Percentiles rank a stretch among this genome's conserved stretches.
phyloP scores from a whole-genome alignment of 1,140 invertebrate genomes.

The Bombus balteatus region DNA sequence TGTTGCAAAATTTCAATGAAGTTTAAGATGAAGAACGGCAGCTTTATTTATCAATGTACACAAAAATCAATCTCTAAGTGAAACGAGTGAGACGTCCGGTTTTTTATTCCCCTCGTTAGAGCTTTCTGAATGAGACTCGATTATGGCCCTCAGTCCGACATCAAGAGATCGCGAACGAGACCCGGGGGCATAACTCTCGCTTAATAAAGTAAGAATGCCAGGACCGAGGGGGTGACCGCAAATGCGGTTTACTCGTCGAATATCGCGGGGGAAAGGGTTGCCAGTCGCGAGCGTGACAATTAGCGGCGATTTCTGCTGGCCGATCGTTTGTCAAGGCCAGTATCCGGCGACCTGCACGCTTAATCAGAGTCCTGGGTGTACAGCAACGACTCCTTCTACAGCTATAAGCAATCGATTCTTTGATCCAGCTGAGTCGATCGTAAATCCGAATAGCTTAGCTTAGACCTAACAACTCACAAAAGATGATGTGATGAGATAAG shows the following conservation, averaged over 20 bases:
- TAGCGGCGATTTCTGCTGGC: conserved; percentile 59
- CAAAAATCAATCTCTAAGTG: not conserved
- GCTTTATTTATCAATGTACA: too few relatives aligned
- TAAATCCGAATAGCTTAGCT: conserved; percentile 71
- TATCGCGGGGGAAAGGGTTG: conserved; percentile 9
- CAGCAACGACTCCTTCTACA: conserved; percentile 19
- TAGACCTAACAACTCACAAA: not conserved
- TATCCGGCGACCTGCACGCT: conserved; percentile 41
- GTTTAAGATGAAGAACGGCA: too few relatives aligned
- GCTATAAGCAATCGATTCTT: conserved; percentile 23
- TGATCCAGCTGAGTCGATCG: conserved; percentile 69
- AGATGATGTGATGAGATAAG: not conserved
- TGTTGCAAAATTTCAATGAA: not conserved
- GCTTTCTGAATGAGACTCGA: not conserved
- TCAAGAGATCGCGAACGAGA: not conserved
- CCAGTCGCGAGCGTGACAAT: conserved; percentile 31
- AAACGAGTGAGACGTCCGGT: not conserved
- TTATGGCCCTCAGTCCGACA: conserved; percentile 2
- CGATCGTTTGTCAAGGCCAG: conserved; percentile 52
- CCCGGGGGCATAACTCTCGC: conserved; percentile 29
- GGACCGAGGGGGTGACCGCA: conserved; percentile 5
- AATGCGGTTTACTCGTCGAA: conserved; percentile 45
- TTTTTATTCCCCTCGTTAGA: conserved; percentile 22
- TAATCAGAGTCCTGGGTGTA: not conserved
- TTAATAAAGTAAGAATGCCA: conserved; percentile 57